Percentiles rank a stretch among this genome's conserved stretches.
phyloP scores from a whole-genome alignment of 2,113 vertebrate genomes.

The Corvus cornix region DNA sequence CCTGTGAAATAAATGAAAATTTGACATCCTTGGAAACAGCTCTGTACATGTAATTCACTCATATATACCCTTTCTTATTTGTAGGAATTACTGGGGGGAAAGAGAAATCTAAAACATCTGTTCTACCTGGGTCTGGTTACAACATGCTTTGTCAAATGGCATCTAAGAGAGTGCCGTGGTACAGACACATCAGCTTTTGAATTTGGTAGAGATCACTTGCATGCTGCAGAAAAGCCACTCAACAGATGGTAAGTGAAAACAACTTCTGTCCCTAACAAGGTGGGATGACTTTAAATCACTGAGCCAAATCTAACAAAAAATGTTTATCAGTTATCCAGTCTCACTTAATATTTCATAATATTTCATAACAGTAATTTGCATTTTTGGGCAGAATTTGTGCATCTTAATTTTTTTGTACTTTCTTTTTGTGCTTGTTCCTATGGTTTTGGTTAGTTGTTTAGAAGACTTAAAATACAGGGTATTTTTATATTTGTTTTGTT shows the following conservation, averaged over 20 bases:
- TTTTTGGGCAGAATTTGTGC: not conserved
- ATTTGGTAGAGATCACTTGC: not conserved
- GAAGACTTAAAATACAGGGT: not conserved
- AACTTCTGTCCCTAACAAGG: not conserved
- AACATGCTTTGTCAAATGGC: not conserved
- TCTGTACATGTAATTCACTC: not conserved
- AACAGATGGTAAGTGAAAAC: not conserved
- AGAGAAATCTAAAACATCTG: not conserved
- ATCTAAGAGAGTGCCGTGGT: not conserved
- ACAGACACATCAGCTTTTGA: not conserved
- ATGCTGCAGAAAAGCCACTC: not conserved
- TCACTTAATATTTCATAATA: not conserved
- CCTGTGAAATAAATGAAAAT: not conserved
- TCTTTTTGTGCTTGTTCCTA: not conserved
- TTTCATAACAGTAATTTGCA: not conserved
- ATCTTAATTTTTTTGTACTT: not conserved
- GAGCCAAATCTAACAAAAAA: not conserved
- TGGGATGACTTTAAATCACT: not conserved
- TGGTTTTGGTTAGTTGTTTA: not conserved
- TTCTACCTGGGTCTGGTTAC: not conserved
- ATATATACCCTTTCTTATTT: not conserved
- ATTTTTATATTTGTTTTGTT: not conserved
- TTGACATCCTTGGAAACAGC: not conserved
- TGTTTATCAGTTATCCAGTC: not conserved
- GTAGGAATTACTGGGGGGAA: not conserved